Conservation (phyloP, 1,140 invertebrate species). For the Aleiodes sp. region DNA sequence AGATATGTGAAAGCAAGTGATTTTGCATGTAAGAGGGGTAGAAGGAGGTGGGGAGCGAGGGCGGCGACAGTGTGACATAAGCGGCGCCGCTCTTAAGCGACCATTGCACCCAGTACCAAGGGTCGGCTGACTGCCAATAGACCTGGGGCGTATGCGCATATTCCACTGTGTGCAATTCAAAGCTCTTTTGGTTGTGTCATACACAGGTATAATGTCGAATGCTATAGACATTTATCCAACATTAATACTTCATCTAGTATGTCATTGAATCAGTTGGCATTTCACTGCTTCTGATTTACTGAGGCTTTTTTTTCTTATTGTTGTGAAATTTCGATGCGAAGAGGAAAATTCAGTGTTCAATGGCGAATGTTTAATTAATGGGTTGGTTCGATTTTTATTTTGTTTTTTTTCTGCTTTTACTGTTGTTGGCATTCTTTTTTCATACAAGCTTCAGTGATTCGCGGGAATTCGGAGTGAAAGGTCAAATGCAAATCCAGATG, state of each 20-base stretch:
- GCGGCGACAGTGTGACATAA: conserved; percentile 35
- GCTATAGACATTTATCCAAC: background rate
- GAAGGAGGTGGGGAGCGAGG: background rate
- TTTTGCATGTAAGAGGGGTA: background rate
- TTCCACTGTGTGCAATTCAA: conserved; percentile 16
- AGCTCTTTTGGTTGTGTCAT: conserved; percentile 3
- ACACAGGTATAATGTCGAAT: conserved; percentile 8
- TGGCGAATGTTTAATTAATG: too few relatives aligned
- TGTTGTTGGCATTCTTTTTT: too few relatives aligned
- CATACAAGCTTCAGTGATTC: too few relatives aligned
- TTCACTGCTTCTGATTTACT: background rate
- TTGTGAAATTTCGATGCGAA: too few relatives aligned
- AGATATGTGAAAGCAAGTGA: background rate
- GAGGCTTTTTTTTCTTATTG: background rate
- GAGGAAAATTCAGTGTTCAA: too few relatives aligned
- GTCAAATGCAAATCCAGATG: too few relatives aligned
- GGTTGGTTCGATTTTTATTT: too few relatives aligned
- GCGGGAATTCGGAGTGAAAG: too few relatives aligned
- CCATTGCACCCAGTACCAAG: conserved; percentile 46
- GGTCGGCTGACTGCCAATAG: conserved; percentile 41
- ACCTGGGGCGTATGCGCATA: conserved; percentile 18
- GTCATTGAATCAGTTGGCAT: background rate
- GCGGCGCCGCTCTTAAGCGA: conserved; percentile 51
- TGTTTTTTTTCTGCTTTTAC: too few relatives aligned
- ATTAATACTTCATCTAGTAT: background rate